phyloP scores from a whole-genome alignment of 2,113 vertebrate species.

The Epinephelus cyanopodus region DNA sequence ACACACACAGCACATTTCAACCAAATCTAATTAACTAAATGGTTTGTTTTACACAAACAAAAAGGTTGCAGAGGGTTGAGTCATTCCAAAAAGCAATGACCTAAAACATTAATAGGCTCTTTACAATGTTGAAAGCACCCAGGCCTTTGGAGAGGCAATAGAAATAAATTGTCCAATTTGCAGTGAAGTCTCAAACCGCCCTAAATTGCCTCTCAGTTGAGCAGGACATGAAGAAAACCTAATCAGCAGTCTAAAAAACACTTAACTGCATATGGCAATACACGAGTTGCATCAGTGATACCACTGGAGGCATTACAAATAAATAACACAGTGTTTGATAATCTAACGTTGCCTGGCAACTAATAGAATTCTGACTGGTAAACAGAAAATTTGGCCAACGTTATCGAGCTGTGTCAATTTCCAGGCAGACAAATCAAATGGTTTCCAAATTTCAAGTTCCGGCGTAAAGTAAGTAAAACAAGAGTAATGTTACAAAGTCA shows the following conservation, averaged over 20 bases:
- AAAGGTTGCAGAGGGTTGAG: background rate
- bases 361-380: slow-evolving; percentile 14
- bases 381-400: slow-evolving; percentile 9
- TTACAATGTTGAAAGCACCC: slow-evolving; percentile 12
- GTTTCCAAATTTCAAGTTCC: background rate
- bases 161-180: slow-evolving; percentile 39
- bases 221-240: slow-evolving; percentile 29
- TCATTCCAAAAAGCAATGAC: background rate
- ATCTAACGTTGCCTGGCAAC: slow-evolving; percentile 23
- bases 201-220: slow-evolving; percentile 32
- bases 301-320: slow-evolving; percentile 36
- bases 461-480: slow-evolving; percentile 10
- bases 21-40: slow-evolving; percentile 22
- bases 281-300: slow-evolving; percentile 14
- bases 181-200: slow-evolving; percentile 25
- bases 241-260: slow-evolving; percentile 41
- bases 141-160: slow-evolving; percentile 12
- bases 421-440: background rate
- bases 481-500: background rate
- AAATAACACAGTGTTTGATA: slow-evolving; percentile 17
- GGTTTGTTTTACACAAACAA: slow-evolving; percentile 25
- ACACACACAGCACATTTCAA: slow-evolving; percentile 16
- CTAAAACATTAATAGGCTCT: slow-evolving; percentile 31
- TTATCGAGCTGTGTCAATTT: slow-evolving; percentile 1
- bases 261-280: slow-evolving; percentile 4